Evolutionary conservation across 1,140 invertebrate species (phyloP).

Genomic region (Penaeus vannamei): DNA sequence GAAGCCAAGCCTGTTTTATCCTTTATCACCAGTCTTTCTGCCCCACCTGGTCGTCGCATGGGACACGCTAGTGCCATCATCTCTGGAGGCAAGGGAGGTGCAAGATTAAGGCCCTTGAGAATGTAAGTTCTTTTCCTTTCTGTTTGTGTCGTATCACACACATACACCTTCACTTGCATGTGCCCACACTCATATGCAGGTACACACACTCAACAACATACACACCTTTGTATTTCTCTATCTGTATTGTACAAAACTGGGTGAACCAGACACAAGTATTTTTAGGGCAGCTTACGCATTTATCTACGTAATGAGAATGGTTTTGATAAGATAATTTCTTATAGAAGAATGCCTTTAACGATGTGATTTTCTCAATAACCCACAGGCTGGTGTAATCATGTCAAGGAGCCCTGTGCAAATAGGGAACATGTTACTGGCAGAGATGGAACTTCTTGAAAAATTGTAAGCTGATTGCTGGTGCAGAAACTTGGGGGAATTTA

Average conservation of each 20-base stretch:
- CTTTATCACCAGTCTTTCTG: slow-evolving; percentile 98
- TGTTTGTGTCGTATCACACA: neutral
- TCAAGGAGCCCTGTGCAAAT: slow-evolving; percentile 97
- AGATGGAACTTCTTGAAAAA: slow-evolving; percentile 77
- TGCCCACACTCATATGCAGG: too few relatives aligned
- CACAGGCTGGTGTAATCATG: slow-evolving; percentile 89
- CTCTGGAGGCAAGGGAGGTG: slow-evolving; percentile 97
- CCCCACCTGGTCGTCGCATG: slow-evolving; percentile 97
- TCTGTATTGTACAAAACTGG: too few relatives aligned
- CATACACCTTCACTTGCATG: too few relatives aligned
- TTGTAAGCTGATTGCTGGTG: too few relatives aligned
- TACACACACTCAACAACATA: too few relatives aligned
- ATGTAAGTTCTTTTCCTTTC: slow-evolving; percentile 74
- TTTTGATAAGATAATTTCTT: too few relatives aligned
- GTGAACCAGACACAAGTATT: too few relatives aligned
- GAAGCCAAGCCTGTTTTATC: slow-evolving; percentile 96
- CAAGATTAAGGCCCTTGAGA: slow-evolving; percentile 96
- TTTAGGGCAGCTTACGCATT: too few relatives aligned
- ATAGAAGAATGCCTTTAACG: too few relatives aligned
- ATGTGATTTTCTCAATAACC: too few relatives aligned
- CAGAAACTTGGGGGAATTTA: neutral
- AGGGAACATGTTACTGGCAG: slow-evolving; percentile 90
- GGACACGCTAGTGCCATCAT: slow-evolving; percentile 99
- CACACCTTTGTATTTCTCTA: too few relatives aligned
- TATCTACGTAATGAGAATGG: too few relatives aligned